These are phyloP conservation scores for Tortrix viridana DNA, from an alignment of 2,888 invertebrate genomes.

Conservation along the genomic window DNA sequence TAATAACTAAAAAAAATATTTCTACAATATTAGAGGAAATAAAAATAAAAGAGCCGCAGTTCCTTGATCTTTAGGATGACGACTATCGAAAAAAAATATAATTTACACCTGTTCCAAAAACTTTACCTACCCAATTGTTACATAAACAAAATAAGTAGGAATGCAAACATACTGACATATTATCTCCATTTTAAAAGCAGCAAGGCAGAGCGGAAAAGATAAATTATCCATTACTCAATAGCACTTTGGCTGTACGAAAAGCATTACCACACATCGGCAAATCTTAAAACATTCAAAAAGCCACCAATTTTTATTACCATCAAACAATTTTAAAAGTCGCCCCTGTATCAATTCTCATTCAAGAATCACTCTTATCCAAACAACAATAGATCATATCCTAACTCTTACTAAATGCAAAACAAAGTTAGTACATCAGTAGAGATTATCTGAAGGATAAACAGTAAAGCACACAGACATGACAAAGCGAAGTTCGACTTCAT, in stretches of 20 bases:
- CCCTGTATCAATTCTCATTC: not conserved
- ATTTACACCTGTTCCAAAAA: no score
- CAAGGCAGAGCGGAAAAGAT: not conserved
- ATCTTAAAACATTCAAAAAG: constrained; percentile 17
- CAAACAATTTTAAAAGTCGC: not conserved
- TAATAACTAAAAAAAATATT: no score
- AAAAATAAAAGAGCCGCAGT: no score
- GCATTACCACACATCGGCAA: constrained; percentile 25
- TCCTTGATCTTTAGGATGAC: no score
- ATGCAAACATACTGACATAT: no score
- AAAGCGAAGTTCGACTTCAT: constrained; percentile 34
- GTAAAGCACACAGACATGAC: constrained; percentile 36
- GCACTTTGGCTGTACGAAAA: constrained; percentile 12
- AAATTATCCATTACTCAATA: constrained; percentile 14
- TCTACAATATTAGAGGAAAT: no score
- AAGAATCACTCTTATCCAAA: not conserved
- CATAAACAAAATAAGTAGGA: no score
- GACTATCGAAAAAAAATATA: no score
- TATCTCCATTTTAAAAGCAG: no score
- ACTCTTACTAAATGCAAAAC: not conserved
- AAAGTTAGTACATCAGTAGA: constrained; percentile 12
- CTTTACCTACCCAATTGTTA: no score
- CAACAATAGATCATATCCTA: not conserved
- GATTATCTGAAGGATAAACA: constrained; percentile 35
- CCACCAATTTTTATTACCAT: constrained; percentile 24